These are phyloP conservation scores for Pocillopora grandis DNA, from an alignment of 92 coral and sea anemone species.

Conservation along the genomic window DNA sequence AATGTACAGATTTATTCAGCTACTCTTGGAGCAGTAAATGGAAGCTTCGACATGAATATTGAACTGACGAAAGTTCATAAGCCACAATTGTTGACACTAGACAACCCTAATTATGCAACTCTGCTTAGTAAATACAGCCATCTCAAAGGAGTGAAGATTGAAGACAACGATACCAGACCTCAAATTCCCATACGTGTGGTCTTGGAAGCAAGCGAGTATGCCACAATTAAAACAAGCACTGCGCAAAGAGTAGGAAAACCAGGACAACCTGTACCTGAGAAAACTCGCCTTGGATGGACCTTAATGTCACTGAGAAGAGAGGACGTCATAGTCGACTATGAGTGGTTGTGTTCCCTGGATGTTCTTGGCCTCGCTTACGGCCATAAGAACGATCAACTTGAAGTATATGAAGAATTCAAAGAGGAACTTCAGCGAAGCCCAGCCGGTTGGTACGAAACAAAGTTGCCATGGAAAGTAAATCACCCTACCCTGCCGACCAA, in stretches of 20 bases:
- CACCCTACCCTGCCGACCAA: slow-evolving; percentile 17
- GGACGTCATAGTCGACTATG: slow-evolving; percentile 37
- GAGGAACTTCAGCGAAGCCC: slow-evolving; percentile 25
- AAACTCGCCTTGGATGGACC: slow-evolving; percentile 54
- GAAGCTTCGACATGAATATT: background rate
- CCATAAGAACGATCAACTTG: slow-evolving; percentile 38
- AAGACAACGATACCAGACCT: slow-evolving; percentile 40
- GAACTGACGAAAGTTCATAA: slow-evolving; percentile 40
- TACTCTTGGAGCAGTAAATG: slow-evolving; percentile 14
- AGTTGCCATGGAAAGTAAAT: slow-evolving; percentile 27
- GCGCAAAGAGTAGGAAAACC: slow-evolving; percentile 18
- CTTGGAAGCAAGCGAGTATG: slow-evolving; percentile 50
- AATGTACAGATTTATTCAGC: slow-evolving; percentile 7
- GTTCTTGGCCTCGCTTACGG: slow-evolving; percentile 55
- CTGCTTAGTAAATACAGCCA: slow-evolving; percentile 34
- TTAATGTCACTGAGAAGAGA: slow-evolving; percentile 45
- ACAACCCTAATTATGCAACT: slow-evolving; percentile 36
- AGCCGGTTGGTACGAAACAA: slow-evolving; percentile 24
- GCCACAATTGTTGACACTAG: slow-evolving; percentile 39
- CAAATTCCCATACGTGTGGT: slow-evolving; percentile 46
- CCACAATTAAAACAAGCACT: slow-evolving; percentile 14
- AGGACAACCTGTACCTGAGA: slow-evolving; percentile 58
- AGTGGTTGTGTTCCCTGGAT: slow-evolving; percentile 52
- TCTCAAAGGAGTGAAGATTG: slow-evolving; percentile 9
- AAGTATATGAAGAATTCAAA: slow-evolving; percentile 24